Evolutionary conservation across 2,797 vertebrate species (phyloP), one percentile per base, ranked within the genome.

Genomic region (Anableps anableps): DNA sequence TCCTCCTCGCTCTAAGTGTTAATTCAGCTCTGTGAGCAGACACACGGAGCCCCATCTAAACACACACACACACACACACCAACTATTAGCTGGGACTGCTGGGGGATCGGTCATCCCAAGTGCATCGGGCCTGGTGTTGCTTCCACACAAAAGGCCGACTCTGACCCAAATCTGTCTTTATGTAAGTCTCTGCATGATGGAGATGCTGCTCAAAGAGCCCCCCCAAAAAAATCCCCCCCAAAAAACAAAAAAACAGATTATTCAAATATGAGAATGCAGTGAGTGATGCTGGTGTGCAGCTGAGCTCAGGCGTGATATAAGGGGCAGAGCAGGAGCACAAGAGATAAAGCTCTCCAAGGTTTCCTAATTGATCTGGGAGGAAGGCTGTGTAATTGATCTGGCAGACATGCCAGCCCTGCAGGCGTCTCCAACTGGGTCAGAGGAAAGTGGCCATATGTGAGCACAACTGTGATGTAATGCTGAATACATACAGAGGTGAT

Each of bases 81-180:
- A 70, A 70, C 45, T 34, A 50, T 73, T 73, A 31, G 71, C 17
- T 31, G 47, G 29, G 29, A 73, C 26, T 47, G 70, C 47, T 74
- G 43, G 76, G 82, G 83, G 83, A 88, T 85, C 88, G 87, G 80
- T 87, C 88, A 86, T 83, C 70, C 78, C 84, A 85, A 84, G 82
- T 85, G 80, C 87, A 88, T 90, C 84, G 85, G 87, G 90, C 93
- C 84, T 87, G 85, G 86, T 87, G 78, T 83, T 87, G 91, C 90
- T 88, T 89, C 89, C 82, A 88, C 84, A 88, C 85, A 88, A 91
- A 87, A 91, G 80, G 72, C 85, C 85, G 82, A 86, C 85, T 80
- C 7, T 93, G 93, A 92, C 93, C 93, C 85, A 92, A 92, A 94
- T 94, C 81, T 91, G 88, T 92, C 88, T 92, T 91, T 93, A 88